A percentile compares a stretch with the other conserved stretches of the same genome.
These are phyloP conservation scores for Lamellibrachia satsuma DNA, from an alignment of 2,888 invertebrate genomes.

Conservation along the genomic window DNA sequence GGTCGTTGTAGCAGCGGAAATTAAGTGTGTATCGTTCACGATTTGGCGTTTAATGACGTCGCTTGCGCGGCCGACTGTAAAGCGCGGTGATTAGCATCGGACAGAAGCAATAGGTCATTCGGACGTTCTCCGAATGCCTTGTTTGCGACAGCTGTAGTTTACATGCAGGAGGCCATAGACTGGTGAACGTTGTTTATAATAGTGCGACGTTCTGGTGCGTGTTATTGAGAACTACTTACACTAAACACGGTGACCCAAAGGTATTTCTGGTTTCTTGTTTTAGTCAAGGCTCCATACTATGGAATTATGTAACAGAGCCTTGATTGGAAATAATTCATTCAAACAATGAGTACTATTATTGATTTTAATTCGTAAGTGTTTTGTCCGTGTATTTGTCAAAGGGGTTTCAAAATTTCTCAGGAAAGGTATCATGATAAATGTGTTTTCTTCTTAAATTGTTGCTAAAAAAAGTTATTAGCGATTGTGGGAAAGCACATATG, in stretches of 20 bases:
- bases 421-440: neutral
- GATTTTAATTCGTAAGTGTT: neutral
- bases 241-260: neutral
- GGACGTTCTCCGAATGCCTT: too few relatives aligned
- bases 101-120: neutral
- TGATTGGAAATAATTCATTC: neutral
- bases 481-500: neutral
- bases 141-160: too few relatives aligned
- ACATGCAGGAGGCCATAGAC: neutral
- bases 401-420: neutral
- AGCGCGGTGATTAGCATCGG: neutral
- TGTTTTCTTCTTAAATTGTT: neutral
- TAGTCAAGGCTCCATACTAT: neutral
- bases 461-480: neutral
- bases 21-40: constrained; percentile 12
- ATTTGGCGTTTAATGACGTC: constrained; percentile 3
- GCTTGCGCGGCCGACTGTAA: neutral
- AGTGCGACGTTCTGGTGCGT: neutral
- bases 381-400: neutral
- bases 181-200: neutral
- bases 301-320: neutral
- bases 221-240: too few relatives aligned
- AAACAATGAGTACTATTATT: neutral
- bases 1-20: neutral
- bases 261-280: neutral